Evolutionary conservation across 2,888 invertebrate genomes (phyloP).

Genomic region (Aspidiotus destructor): DNA sequence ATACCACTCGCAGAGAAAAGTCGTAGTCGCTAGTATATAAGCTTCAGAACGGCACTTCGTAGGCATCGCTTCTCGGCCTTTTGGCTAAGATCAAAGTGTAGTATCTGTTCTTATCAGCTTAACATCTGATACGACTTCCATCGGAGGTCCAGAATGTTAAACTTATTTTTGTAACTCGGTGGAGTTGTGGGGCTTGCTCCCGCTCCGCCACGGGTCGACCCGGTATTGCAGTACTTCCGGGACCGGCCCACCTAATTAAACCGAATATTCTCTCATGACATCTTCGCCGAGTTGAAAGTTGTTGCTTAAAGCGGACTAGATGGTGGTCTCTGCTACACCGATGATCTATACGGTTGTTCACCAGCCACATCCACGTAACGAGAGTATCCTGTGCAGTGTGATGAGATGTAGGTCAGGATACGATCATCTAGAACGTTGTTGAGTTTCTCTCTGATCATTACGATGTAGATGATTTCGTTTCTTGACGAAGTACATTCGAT

Average conservation of each 20-base stretch:
- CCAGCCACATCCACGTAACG: too few species aligned
- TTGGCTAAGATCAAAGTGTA: slow-evolving; percentile 30
- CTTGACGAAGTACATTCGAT: too few species aligned
- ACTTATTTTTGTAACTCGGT: slow-evolving; percentile 24
- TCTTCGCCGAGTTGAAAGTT: too few species aligned
- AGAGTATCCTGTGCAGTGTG: too few species aligned
- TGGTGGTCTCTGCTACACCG: too few species aligned
- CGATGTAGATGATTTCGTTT: too few species aligned
- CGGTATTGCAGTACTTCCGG: slow-evolving; percentile 29
- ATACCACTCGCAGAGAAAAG: too few species aligned
- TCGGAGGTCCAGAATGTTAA: slow-evolving; percentile 24
- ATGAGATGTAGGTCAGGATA: too few species aligned
- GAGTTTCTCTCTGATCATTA: too few species aligned
- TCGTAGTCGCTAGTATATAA: background rate
- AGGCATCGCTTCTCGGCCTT: slow-evolving; percentile 29
- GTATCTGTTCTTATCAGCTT: slow-evolving; percentile 31
- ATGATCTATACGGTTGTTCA: too few species aligned
- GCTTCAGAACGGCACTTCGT: background rate
- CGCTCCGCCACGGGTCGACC: slow-evolving; percentile 27
- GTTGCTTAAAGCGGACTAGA: too few species aligned
- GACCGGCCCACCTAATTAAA: slow-evolving; percentile 21
- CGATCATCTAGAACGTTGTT: too few species aligned
- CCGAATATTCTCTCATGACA: background rate
- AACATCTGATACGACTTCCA: slow-evolving; percentile 26
- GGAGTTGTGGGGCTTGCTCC: slow-evolving; percentile 26